Evolutionary conservation across 1,140 invertebrate species (phyloP), one percentile per base, ranked within the genome.

Genomic region (Holcopasites calliopsidis): DNA sequence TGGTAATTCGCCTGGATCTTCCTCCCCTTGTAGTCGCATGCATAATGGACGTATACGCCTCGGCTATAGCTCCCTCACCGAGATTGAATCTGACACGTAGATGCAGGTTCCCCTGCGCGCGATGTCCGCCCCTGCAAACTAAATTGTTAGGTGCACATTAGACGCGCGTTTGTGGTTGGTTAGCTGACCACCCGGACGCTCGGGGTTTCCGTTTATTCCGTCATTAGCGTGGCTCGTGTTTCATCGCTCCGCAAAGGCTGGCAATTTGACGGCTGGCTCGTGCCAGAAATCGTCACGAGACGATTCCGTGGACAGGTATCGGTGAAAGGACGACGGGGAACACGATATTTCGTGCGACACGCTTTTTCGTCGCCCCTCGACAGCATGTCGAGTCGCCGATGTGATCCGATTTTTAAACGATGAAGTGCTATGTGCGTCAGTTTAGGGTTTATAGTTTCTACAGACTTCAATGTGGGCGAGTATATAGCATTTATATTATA

Each of bases 1-100:
- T 57, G 71, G 61, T 74, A 76, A 76, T 76, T 23, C 62, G 44
- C 23, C 38, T 38, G 49, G 42, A 40, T 69, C 54, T 26, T 31
- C 21, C 28, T 40, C 49, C 33, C 23, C 1, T n/a, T 42, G 1
- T 11, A 16, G n/a, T 21, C 13, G 64, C 50, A 77, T 74, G 79
- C 69, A 80, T 77, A 77, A 80, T 80, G 76, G 21, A 68, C 69
- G 8, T 54, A 38, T 11, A 10, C 8, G 18, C 6, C 5, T 26
- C 11, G 62, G 11, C 5, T 21, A 10, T n/a, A 3, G 33, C 21
- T 49, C 33, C 21, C 21, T 21, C 0, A 5, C 6, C 13, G 55
- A n/a, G n/a, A 68, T 68, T 42, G 72, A 75, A 68, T 58, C 64
- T 68, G 64, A 35, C 42, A 60, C 54, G 44, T 35, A 38, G 44